Base-by-base conservation (phyloP, 2,797 vertebrate species). In the Ctenosaura bakeri region DNA sequence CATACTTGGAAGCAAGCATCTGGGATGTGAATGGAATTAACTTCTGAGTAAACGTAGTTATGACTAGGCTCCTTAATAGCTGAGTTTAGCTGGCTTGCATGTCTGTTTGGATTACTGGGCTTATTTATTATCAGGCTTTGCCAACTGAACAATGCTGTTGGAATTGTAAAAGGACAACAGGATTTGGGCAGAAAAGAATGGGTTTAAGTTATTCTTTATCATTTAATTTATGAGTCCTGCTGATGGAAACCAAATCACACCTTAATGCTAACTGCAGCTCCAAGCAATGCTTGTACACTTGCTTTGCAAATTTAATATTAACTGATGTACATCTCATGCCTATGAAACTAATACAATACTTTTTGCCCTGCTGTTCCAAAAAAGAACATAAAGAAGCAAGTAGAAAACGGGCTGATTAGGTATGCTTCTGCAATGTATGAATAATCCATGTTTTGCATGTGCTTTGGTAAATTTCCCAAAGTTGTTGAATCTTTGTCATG, bases 121-220 rank as follows among this genome's bases (percentile, higher is more conserved):
- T 50, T 66, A 22, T 10, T 66, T 66, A n/a, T 38, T 64, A 42
- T 24, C 13, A 62, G 18, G 0, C 4, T 83, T 35, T 9, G 22
- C 59, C 56, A 35, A 54, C 3, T 62, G 56, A n/a, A 59, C 80
- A n/a, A 83, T 62, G n/a, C n/a, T 82, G 22, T 22, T 82, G 54
- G 35, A 91, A 69, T 29, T 69, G 29, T 29, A 69, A 69, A 69
- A 69, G 26, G 24, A 69, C 24, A 69, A 26, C 6, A 24, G 26
- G 26, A 2, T 69, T 93, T 95, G 94, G 94, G 90, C 94, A 89
- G 56, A 64, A 38, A 22, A 69, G 1, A 62, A 81, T 5, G 1
- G 35, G 78, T 88, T 85, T 24, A 64, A 64, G 26, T 69, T 69
- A 32, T 26, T 69, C 22, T 66, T 69, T 69, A 69, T 69, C 64